phyloP scores from a whole-genome alignment of 2,113 vertebrate genomes.

The Pseudois nayaur region DNA sequence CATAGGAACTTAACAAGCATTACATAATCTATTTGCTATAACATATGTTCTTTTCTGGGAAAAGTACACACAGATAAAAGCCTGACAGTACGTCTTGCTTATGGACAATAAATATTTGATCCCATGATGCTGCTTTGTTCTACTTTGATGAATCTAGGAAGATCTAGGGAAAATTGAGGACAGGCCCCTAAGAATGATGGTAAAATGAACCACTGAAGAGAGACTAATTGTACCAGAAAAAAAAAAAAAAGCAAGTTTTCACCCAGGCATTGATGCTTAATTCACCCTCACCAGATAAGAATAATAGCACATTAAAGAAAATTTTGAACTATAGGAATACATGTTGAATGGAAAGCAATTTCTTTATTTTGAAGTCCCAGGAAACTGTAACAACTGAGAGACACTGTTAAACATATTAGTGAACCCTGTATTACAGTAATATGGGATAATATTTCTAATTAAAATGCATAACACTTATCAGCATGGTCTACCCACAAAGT shows the following conservation, averaged over 20 bases:
- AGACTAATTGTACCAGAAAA: neutral
- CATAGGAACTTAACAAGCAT: neutral
- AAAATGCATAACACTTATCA: neutral
- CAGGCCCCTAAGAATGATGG: neutral
- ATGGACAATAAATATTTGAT: neutral
- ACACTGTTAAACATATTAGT: neutral
- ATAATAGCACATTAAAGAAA: neutral
- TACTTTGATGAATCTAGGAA: neutral
- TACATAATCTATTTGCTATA: neutral
- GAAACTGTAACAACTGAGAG: neutral
- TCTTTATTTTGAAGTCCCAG: neutral
- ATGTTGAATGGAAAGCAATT: neutral
- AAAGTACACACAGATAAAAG: neutral
- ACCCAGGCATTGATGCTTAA: neutral
- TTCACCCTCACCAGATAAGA: neutral
- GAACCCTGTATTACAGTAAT: neutral
- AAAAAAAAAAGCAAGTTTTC: neutral
- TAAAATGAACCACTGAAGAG: neutral
- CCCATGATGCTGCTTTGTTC: neutral
- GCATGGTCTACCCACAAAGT: neutral
- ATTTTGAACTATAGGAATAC: neutral
- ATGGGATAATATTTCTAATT: neutral
- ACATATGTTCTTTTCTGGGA: neutral
- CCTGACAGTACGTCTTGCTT: neutral
- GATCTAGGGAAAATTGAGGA: neutral